Base-by-base conservation (phyloP, 2,797 vertebrate species). In the Anguilla obscura region DNA sequence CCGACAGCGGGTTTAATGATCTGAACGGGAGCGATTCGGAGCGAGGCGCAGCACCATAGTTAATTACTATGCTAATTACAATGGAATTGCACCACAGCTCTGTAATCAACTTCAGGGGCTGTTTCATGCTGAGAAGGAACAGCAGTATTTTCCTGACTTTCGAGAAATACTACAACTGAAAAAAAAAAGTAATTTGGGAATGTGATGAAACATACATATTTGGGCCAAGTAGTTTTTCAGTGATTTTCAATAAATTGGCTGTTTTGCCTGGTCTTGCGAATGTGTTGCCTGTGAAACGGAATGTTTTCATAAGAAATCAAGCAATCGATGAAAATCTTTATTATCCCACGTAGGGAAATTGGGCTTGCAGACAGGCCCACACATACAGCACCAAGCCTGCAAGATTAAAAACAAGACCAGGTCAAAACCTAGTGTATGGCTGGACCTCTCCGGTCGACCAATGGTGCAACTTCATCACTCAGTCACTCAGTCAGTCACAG, bases 1-100 rank as follows among this genome's bases (percentile, higher is more conserved):
- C 79, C 48, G 79, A 48, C 40, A n/a, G 18, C 24, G 45, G 40
- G 48, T 82, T 45, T 50, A 82, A 50, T 82, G 0, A 48, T 82
- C 24, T 48, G 79, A 82, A 82, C 5, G 21, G 45, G 79, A 48
- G 18, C 50, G 79, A 82, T 82, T 82, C n/a, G n/a, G 40, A 50
- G 45, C 45, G 6, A 50, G 45, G 79, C 79, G 50, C 79, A 40
- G 50, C 2, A 82, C 45, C 40, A 50, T 50, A 82, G 79, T 82
- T 82, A 82, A 82, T 82, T 82, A 82, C 79, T 82, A 82, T 48
- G 79, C 79, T 82, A 82, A 82, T 82, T 82, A 82, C 79, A 48
- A 50, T 82, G 79, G 79, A 50, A 82, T 82, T 82, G 79, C 24
- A n/a, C 18, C 45, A n/a, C 40, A 50, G 45, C 50, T 82, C 79